phyloP scores from a whole-genome alignment of 2,888 invertebrate species.

The Andrena chrysosceles region DNA sequence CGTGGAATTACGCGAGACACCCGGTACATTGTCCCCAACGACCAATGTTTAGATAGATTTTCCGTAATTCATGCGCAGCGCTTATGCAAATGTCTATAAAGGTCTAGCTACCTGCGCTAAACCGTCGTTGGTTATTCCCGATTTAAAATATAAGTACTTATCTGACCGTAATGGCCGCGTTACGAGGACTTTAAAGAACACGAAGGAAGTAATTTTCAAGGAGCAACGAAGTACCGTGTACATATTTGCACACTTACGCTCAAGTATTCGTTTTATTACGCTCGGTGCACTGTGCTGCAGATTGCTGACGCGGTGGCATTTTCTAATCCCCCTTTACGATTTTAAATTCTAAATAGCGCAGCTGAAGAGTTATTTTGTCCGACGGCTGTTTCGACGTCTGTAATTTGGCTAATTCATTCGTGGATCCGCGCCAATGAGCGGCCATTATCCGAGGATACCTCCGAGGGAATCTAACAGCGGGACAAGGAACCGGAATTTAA shows the following conservation, averaged over 20 bases:
- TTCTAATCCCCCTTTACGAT: neutral
- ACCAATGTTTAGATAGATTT: conserved; percentile 18
- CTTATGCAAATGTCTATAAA: conserved; percentile 29
- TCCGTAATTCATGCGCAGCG: conserved; percentile 9
- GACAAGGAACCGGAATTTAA: conserved; percentile 29
- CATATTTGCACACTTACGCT: neutral
- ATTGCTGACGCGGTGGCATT: neutral
- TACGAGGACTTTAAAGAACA: neutral
- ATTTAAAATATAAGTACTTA: conserved; percentile 31
- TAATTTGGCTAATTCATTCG: conserved; percentile 26
- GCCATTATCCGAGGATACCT: conserved; percentile 13
- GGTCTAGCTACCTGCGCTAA: neutral
- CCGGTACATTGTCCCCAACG: neutral
- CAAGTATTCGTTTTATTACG: neutral
- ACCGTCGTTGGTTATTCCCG: neutral
- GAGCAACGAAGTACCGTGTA: too few relatives aligned
- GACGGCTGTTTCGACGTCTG: conserved; percentile 14
- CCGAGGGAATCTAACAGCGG: conserved; percentile 16
- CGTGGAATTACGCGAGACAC: neutral
- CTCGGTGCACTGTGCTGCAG: neutral
- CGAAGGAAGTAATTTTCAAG: neutral
- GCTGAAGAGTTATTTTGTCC: neutral
- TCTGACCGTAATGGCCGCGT: conserved; percentile 10
- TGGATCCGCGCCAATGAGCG: neutral
- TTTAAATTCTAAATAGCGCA: neutral